Evolutionary conservation across 2,797 vertebrate genomes (phyloP).

Genomic region (Setipinna tenuifilis): DNA sequence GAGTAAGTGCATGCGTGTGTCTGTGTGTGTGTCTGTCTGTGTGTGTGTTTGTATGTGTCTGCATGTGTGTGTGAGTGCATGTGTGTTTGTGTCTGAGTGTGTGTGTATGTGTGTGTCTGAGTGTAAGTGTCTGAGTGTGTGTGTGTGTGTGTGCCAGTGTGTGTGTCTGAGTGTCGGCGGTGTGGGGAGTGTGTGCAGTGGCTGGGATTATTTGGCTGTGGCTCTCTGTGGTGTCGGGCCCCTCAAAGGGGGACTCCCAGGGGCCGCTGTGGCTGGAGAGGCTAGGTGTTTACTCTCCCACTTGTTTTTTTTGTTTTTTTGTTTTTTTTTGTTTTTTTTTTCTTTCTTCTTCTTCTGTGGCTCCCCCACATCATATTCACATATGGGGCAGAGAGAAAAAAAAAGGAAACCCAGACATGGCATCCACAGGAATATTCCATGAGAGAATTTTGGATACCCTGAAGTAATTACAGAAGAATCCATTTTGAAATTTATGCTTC

Average conservation of each 20-base stretch:
- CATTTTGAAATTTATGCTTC: slow-evolving; percentile 64
- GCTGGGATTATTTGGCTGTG: slow-evolving; percentile 33
- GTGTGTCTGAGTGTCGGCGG: neutral
- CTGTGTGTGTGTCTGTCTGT: too few species aligned
- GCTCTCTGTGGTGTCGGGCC: slow-evolving; percentile 2
- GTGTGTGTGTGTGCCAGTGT: slow-evolving; percentile 11
- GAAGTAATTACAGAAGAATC: slow-evolving; percentile 76
- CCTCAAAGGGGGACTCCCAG: slow-evolving; percentile 2
- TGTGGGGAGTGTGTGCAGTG: slow-evolving; percentile 5
- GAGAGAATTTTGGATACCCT: slow-evolving; percentile 75
- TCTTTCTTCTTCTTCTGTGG: slow-evolving; percentile 47
- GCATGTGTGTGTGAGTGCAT: neutral
- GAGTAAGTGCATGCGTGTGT: too few species aligned
- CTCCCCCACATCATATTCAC: slow-evolving; percentile 60
- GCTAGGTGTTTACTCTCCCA: slow-evolving; percentile 58
- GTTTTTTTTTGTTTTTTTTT: slow-evolving; percentile 49
- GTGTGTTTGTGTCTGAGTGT: too few species aligned
- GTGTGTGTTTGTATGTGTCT: too few species aligned
- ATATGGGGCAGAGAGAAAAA: slow-evolving; percentile 48
- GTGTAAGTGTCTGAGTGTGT: slow-evolving; percentile 20
- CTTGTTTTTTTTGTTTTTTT: slow-evolving; percentile 54
- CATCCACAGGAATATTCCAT: slow-evolving; percentile 74
- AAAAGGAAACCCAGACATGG: slow-evolving; percentile 62
- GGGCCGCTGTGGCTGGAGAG: slow-evolving; percentile 43
- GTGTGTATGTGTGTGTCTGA: too few species aligned